These are phyloP conservation scores for Podarcis lilfordi DNA, from an alignment of 2,797 vertebrate species.

Conservation along the genomic window DNA sequence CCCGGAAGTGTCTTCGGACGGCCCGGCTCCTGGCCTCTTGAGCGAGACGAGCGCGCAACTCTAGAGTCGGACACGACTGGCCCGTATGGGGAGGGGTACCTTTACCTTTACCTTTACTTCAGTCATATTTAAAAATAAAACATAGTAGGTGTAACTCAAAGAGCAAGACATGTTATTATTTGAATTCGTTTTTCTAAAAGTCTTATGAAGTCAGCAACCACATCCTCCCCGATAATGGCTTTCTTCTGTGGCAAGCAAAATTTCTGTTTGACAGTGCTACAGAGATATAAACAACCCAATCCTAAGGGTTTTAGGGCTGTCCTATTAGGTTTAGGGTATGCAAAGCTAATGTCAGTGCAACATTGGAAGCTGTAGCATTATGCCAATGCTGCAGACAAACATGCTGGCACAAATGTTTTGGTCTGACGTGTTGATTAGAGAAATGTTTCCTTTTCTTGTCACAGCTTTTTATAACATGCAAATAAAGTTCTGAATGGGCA, in stretches of 20 bases:
- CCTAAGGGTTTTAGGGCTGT: neutral
- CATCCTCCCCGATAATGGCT: constrained; percentile 1
- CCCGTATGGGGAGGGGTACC: too few species aligned
- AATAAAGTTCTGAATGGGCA: constrained; percentile 45
- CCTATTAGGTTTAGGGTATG: neutral
- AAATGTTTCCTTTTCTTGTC: constrained; percentile 13
- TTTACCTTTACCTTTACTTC: neutral
- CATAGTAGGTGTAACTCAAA: neutral
- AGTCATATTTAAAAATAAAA: neutral
- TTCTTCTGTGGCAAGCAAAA: constrained; percentile 5
- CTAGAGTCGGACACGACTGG: too few species aligned
- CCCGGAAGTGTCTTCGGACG: too few species aligned
- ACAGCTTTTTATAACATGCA: constrained; percentile 17
- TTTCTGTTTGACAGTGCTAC: neutral
- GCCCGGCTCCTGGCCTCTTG: too few species aligned
- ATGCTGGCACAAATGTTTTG: neutral
- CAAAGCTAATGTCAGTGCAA: neutral
- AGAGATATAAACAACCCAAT: neutral
- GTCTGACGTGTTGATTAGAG: neutral
- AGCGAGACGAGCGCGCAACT: too few species aligned
- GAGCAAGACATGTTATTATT: constrained; percentile 13
- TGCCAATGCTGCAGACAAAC: neutral
- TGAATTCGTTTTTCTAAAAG: neutral
- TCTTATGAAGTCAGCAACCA: constrained; percentile 20
- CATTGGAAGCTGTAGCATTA: neutral